Base-by-base conservation (phyloP, 2,888 invertebrate genomes). In the Cryptocephalus primarius region DNA sequence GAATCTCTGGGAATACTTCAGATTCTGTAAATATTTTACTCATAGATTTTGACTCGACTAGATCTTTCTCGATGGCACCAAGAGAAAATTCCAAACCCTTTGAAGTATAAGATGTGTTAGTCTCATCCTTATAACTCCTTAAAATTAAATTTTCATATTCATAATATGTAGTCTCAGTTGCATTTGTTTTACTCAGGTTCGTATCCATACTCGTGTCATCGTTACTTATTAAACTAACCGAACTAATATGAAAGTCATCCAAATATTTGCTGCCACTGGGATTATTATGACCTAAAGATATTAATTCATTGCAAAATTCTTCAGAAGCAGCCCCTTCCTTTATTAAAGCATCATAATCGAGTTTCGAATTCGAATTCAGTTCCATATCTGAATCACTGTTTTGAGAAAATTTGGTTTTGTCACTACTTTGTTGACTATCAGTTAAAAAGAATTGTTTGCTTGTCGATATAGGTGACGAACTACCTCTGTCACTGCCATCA, bases 311-410 rank as follows among this genome's bases (percentile, higher is more conserved):
- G 39, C 81, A 70, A 42, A 83, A 84, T 57, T 87, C 83, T 61
- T 85, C 84, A 13, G 86, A 85, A 4, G 88, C 74, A 0, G 87
- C 86, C 54, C 85, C 72, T 43, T 87, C 73, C 59, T 84, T 87
- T 39, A 83, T 41, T 56, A 58, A 60, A 8, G 57, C 50, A 46
- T 63, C 61, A 45, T 63, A 63, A 44, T 63, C 55, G 6, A 50
- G 41, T 43, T 55, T 49, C 22, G 53, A 48, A 69, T 64, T 60
- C 9, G 56, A 48, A 11, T 63, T 50, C 43, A 65, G 50, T 50
- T 67, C 67, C 11, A 64, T 51, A 50, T 67, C 64, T 1, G 74
- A 76, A 50, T 76, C 74, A 41, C 73, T 69, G 50, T 68, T 71
- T n/a, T 70, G 61, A 12, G 62, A 58, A 36, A 55, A 52, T 41